Conservation (phyloP, 1,140 invertebrate genomes). For the Papilio machaon region DNA sequence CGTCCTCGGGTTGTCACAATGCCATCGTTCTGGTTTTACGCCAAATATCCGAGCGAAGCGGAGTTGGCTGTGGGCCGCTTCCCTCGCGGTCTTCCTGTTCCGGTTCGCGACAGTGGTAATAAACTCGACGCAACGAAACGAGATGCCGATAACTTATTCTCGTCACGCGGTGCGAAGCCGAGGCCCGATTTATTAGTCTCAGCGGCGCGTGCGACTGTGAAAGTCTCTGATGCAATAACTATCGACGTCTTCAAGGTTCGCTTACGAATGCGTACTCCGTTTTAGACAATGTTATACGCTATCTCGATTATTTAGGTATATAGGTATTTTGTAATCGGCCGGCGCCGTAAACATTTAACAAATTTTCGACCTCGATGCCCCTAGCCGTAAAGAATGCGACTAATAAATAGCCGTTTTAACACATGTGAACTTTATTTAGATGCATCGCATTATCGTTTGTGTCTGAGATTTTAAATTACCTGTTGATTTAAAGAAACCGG, state of each 20-base stretch:
- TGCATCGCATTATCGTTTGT: constrained; percentile 8
- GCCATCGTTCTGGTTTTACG: constrained; percentile 60
- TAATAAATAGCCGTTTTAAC: constrained; percentile 20
- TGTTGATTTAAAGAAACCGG: constrained; percentile 39
- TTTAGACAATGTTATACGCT: not conserved
- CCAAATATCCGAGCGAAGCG: constrained; percentile 55
- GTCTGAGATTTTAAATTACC: constrained; percentile 36
- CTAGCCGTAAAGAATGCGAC: not conserved
- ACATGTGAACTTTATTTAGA: not conserved
- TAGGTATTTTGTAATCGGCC: not conserved
- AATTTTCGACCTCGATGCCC: not conserved
- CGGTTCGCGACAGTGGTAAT: constrained; percentile 54
- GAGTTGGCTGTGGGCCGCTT: constrained; percentile 51
- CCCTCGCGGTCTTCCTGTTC: constrained; percentile 60
- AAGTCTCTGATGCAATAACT: constrained; percentile 59
- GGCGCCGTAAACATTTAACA: not conserved
- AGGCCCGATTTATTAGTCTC: constrained; percentile 44
- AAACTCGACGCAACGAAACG: constrained; percentile 49
- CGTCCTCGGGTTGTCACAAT: constrained; percentile 59
- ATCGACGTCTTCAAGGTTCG: constrained; percentile 48
- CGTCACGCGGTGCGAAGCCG: constrained; percentile 43
- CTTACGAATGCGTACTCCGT: not conserved
- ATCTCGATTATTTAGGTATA: not conserved
- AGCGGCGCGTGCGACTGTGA: constrained; percentile 46
- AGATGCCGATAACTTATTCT: constrained; percentile 49